phyloP scores from a whole-genome alignment of 2,888 invertebrate genomes.

The Hermodice carunculata region DNA sequence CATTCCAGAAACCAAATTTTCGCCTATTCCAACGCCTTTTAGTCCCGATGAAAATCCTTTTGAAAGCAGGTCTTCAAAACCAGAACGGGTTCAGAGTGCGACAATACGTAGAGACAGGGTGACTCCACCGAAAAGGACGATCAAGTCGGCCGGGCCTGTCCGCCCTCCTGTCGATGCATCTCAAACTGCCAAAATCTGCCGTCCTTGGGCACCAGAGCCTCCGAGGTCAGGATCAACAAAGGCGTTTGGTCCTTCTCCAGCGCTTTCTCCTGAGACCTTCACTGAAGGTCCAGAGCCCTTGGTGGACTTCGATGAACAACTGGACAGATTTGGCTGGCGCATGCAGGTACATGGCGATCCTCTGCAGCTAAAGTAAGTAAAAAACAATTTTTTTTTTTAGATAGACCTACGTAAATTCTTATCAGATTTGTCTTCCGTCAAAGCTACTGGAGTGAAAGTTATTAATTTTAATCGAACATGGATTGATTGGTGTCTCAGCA shows the following conservation, averaged over 20 bases:
- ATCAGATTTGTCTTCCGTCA: neutral
- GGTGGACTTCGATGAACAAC: conserved; percentile 50
- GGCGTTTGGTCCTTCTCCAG: neutral
- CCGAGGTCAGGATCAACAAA: neutral
- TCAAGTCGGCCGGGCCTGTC: conserved; percentile 12
- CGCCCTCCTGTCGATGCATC: neutral
- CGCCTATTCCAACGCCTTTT: too few species aligned
- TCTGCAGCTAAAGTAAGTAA: conserved; percentile 59
- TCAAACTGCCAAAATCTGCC: neutral
- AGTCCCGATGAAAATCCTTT: too few species aligned
- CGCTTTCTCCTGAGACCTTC: neutral
- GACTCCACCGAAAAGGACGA: neutral
- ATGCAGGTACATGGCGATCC: conserved; percentile 65
- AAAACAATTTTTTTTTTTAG: neutral
- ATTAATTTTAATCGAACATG: too few species aligned
- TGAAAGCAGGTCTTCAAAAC: neutral
- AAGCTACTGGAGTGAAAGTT: neutral
- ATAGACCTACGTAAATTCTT: neutral
- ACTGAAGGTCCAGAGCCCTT: conserved; percentile 16
- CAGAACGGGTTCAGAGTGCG: conserved; percentile 12
- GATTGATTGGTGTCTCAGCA: too few species aligned
- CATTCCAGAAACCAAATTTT: too few species aligned
- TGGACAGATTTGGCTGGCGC: conserved; percentile 61
- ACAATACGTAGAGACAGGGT: neutral
- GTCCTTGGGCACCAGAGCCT: neutral